Conservation (phyloP, 2,888 invertebrate genomes). For the Gryllus longicercus region DNA sequence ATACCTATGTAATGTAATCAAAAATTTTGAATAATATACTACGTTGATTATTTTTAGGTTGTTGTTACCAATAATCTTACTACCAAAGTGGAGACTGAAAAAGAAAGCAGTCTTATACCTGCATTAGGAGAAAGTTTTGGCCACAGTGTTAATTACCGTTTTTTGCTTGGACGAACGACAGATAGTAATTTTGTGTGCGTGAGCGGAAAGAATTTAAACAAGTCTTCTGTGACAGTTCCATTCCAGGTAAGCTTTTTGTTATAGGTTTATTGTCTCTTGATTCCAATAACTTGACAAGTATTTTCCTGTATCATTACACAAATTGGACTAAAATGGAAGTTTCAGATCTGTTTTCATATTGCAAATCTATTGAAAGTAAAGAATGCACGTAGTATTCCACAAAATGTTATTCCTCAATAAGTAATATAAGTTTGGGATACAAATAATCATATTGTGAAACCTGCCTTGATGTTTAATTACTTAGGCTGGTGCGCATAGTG, state of each 20-base stretch:
- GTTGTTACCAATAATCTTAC: constrained; percentile 76
- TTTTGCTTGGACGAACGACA: constrained; percentile 46
- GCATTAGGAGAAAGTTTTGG: constrained; percentile 63
- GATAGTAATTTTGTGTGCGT: constrained; percentile 21
- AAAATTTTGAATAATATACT: not conserved
- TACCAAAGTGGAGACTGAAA: constrained; percentile 53
- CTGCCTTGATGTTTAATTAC: no score
- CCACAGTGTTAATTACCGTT: constrained; percentile 56
- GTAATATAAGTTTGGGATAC: no score
- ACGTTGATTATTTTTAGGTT: constrained; percentile 54
- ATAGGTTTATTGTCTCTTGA: no score
- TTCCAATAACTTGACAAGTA: no score
- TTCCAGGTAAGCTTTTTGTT: not conserved
- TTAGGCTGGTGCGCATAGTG: no score
- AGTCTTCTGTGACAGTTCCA: not conserved
- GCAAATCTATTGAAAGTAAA: no score
- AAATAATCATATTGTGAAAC: no score
- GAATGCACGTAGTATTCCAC: no score
- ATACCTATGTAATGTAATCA: not conserved
- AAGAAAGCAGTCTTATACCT: constrained; percentile 48
- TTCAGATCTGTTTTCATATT: no score
- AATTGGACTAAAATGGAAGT: no score
- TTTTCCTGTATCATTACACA: no score
- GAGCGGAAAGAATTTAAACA: not conserved
- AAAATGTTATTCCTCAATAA: no score